phyloP scores from a whole-genome alignment of 2,797 vertebrate genomes.

The Pogonophryne albipinna region DNA sequence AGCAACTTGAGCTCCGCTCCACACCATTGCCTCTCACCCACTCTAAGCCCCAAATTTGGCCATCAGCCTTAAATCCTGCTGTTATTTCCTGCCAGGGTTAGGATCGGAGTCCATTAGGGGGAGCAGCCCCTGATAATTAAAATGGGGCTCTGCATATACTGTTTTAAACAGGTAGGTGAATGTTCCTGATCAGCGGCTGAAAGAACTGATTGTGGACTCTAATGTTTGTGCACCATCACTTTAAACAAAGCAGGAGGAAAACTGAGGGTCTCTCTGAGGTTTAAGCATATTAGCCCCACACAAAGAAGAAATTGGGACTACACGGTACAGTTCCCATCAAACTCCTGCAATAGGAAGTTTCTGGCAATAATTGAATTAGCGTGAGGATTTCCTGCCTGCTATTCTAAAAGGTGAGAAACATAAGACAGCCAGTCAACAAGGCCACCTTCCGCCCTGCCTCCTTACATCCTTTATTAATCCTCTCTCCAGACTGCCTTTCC shows the following conservation, averaged over 20 bases:
- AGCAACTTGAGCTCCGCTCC: too few relatives aligned
- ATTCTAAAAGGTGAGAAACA: slow-evolving; percentile 53
- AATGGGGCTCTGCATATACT: slow-evolving; percentile 31
- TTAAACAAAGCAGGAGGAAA: slow-evolving; percentile 33
- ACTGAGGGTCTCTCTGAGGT: slow-evolving; percentile 1
- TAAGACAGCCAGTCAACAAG: slow-evolving; percentile 37
- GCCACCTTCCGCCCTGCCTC: slow-evolving; percentile 6
- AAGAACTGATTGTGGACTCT: slow-evolving; percentile 26
- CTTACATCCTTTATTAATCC: slow-evolving; percentile 40
- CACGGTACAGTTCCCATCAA: slow-evolving; percentile 26
- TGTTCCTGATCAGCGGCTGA: slow-evolving; percentile 40
- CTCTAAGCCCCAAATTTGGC: slow-evolving; percentile 6
- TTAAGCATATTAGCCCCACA: slow-evolving; percentile 27
- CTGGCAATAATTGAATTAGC: slow-evolving; percentile 42
- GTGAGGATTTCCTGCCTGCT: slow-evolving; percentile 47
- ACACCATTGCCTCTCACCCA: too few relatives aligned
- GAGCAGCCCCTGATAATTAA: slow-evolving; percentile 24
- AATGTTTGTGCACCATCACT: slow-evolving; percentile 33
- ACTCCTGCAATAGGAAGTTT: slow-evolving; percentile 25
- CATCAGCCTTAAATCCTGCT: slow-evolving; percentile 12
- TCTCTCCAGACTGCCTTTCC: slow-evolving; percentile 33
- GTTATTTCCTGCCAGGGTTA: slow-evolving; percentile 30
- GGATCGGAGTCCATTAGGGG: slow-evolving; percentile 14
- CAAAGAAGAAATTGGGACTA: slow-evolving; percentile 25
- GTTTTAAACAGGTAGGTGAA: slow-evolving; percentile 66